phyloP scores from a whole-genome alignment of 2,888 invertebrate species.

The Caenorhabditis sp. region DNA sequence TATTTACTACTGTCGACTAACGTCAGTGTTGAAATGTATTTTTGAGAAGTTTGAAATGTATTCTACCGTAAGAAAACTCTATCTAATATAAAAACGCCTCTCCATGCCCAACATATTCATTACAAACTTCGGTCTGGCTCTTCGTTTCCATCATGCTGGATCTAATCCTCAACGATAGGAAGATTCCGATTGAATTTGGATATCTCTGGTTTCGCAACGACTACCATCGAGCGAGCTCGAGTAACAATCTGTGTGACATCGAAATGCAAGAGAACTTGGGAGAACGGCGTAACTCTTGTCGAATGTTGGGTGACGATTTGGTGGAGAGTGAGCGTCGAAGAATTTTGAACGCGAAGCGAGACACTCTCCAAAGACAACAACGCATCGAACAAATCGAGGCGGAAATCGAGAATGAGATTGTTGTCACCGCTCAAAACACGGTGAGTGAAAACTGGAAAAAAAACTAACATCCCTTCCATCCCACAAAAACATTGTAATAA shows the following conservation, averaged over 20 bases:
- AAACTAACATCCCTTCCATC: no score
- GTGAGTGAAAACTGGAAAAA: no score
- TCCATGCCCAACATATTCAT: background rate
- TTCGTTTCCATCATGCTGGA: background rate
- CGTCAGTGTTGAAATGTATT: background rate
- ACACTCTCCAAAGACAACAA: background rate
- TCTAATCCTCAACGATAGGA: background rate
- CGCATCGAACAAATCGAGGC: background rate
- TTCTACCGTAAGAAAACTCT: background rate
- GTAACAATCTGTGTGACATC: background rate
- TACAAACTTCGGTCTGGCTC: background rate
- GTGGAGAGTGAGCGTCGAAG: background rate
- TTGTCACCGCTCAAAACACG: no score
- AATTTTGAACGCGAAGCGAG: background rate
- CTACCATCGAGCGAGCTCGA: background rate
- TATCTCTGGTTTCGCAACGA: background rate
- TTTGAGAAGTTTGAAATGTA: background rate
- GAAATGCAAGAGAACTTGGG: background rate
- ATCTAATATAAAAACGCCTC: background rate
- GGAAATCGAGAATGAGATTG: background rate
- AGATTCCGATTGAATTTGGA: background rate
- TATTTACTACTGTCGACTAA: background rate
- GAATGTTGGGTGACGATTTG: conserved; percentile 1
- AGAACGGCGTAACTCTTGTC: background rate
- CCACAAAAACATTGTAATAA: no score